phyloP scores from a whole-genome alignment of 2,888 invertebrate genomes.

The Argyra leucocephala region DNA sequence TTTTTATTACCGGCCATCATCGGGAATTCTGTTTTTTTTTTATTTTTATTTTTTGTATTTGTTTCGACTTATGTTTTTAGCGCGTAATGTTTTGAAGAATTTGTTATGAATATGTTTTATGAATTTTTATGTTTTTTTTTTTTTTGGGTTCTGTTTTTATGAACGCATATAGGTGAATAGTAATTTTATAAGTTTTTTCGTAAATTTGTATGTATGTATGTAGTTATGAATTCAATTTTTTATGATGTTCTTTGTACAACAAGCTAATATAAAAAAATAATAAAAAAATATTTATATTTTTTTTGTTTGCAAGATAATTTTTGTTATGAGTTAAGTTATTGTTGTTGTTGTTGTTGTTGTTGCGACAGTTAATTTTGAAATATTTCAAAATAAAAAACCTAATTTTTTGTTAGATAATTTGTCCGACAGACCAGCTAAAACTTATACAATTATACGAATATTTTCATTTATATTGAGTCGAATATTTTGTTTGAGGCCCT shows the following conservation, averaged over 20 bases:
- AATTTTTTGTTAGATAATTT: no score
- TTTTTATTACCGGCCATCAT: no score
- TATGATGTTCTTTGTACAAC: not conserved
- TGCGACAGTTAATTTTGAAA: no score
- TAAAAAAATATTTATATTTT: not conserved
- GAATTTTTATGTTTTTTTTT: not conserved
- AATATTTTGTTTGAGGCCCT: no score
- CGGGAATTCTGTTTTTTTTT: not conserved
- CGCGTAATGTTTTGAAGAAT: not conserved
- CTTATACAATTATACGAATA: no score
- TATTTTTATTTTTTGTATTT: not conserved
- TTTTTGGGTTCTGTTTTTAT: no score
- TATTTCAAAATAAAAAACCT: no score
- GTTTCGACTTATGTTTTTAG: no score
- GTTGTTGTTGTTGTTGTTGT: no score
- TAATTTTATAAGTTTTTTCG: not conserved
- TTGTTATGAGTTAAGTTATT: not conserved
- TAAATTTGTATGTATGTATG: not conserved
- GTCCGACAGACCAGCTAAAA: no score
- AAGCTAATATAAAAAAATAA: not conserved
- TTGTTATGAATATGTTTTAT: conserved; percentile 6
- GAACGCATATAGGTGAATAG: no score
- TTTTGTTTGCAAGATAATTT: not conserved
- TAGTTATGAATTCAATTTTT: not conserved
- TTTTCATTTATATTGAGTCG: no score